These are phyloP conservation scores for Chaenogobius annularis DNA, from an alignment of 2,113 vertebrate species.

Conservation along the genomic window DNA sequence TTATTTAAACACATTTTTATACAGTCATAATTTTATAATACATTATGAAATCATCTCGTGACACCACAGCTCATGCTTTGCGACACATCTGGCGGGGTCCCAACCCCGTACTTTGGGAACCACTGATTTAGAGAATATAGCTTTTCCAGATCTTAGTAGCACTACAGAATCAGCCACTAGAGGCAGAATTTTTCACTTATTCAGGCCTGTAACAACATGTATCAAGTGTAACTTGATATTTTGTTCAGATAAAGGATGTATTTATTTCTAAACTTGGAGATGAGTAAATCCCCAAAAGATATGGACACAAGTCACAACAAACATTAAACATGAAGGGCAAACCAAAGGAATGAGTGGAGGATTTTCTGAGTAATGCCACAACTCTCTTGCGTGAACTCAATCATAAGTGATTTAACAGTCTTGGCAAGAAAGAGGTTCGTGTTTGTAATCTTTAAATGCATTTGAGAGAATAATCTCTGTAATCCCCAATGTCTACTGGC, in stretches of 20 bases:
- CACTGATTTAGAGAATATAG: background rate
- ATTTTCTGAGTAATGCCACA: background rate
- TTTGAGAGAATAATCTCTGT: background rate
- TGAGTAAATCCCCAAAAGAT: background rate
- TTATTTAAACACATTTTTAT: too few species aligned
- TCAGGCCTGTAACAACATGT: background rate
- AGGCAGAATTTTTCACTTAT: slow-evolving; percentile 24
- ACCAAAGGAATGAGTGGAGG: background rate
- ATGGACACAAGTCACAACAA: background rate
- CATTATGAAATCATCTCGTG: too few species aligned
- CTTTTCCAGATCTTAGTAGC: background rate
- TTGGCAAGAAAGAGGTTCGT: background rate
- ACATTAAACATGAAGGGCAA: background rate
- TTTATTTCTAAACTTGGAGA: background rate
- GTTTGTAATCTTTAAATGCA: background rate
- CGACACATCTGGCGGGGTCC: too few species aligned
- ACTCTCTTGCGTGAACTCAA: background rate
- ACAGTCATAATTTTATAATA: too few species aligned
- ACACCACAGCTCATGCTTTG: too few species aligned
- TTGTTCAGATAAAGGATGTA: background rate
- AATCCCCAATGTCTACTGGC: background rate
- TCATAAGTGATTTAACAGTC: background rate
- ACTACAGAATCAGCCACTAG: slow-evolving; percentile 30
- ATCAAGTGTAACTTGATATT: background rate
- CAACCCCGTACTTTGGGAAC: too few species aligned